phyloP scores from a whole-genome alignment of 2,113 vertebrate genomes.

The Zapus hudsonius region DNA sequence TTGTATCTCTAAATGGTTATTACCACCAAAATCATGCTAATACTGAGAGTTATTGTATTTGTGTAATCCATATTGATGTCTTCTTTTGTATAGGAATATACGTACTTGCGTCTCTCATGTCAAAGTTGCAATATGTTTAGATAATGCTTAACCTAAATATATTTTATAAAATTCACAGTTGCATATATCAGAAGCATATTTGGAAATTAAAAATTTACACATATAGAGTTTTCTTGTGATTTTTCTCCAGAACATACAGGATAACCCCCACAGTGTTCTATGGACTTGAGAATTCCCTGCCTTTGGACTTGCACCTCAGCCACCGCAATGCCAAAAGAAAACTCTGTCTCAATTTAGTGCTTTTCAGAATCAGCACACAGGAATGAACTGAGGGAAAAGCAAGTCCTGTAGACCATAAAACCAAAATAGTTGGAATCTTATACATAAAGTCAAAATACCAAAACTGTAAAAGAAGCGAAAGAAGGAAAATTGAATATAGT shows the following conservation, averaged over 20 bases:
- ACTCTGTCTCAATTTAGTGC: background rate
- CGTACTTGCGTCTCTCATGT: background rate
- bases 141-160: background rate
- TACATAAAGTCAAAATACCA: no score
- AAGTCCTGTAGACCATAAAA: accelerated
- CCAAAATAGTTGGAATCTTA: accelerated
- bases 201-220: background rate
- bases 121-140: background rate
- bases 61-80: background rate
- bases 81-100: background rate
- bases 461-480: background rate
- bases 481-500: background rate
- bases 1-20: background rate
- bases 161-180: background rate
- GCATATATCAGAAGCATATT: background rate
- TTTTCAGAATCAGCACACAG: background rate
- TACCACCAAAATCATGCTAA: background rate
- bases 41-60: background rate
- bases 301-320: background rate
- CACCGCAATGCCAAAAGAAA: background rate
- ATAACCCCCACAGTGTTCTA: background rate
- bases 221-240: background rate
- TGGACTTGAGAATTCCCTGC: background rate
- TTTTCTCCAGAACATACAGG: background rate
- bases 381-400: background rate